Evolutionary conservation across 2,113 vertebrate genomes (phyloP).

Genomic region (Mus pahari): DNA sequence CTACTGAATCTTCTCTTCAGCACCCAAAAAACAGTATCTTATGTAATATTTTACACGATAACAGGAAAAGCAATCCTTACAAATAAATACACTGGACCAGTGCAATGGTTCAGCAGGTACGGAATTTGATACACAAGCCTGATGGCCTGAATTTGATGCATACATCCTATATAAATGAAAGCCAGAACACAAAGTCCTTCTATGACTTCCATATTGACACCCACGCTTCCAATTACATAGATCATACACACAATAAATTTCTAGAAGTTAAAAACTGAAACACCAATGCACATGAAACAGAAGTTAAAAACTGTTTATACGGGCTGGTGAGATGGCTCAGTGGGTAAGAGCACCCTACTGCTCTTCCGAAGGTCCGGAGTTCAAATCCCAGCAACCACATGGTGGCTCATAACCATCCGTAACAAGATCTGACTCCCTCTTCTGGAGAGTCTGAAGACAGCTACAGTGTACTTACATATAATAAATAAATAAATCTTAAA

Average conservation of each 20-base stretch:
- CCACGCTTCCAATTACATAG: not conserved
- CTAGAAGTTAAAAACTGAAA: not conserved
- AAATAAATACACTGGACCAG: not conserved
- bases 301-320: no score
- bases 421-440: no score
- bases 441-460: no score
- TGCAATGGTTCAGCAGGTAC: not conserved
- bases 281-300: no score
- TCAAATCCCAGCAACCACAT: no score
- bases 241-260: not conserved
- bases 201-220: not conserved
- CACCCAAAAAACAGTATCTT: not conserved
- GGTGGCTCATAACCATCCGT: no score
- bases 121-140: not conserved
- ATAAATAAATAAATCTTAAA: no score
- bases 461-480: no score
- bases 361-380: no score
- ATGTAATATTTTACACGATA: not conserved
- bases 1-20: not conserved
- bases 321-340: no score
- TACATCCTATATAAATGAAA: not conserved
- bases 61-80: not conserved
- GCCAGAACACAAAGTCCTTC: not conserved
- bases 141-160: not conserved
- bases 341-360: no score